A percentile compares a stretch with the other conserved stretches of the same genome.
These are phyloP conservation scores for Columba livia DNA, from an alignment of 2,113 vertebrate genomes.

Conservation along the genomic window DNA sequence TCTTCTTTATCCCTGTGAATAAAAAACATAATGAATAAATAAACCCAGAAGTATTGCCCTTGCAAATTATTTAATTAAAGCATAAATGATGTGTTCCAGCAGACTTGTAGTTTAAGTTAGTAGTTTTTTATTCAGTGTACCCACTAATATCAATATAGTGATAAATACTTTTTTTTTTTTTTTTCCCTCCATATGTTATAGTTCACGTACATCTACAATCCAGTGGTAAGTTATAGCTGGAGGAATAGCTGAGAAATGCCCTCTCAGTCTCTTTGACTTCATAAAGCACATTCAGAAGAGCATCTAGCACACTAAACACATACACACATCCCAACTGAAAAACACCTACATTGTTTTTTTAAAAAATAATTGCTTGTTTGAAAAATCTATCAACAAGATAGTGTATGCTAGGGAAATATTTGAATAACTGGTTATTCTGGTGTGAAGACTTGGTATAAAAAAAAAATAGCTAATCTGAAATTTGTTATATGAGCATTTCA, in stretches of 20 bases:
- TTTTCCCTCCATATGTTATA: background rate
- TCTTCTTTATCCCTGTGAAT: background rate
- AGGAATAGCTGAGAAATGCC: constrained; percentile 34
- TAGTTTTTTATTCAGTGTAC: background rate
- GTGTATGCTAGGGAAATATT: background rate
- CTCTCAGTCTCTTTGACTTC: constrained; percentile 12
- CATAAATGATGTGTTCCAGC: background rate
- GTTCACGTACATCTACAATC: background rate
- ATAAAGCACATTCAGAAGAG: background rate
- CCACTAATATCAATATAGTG: background rate
- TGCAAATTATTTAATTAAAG: background rate
- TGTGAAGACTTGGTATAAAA: background rate
- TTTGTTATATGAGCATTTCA: background rate
- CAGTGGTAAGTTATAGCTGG: background rate
- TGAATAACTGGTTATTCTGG: background rate
- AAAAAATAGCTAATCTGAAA: background rate
- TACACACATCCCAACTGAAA: background rate
- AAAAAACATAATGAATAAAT: background rate
- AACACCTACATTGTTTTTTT: rapidly evolving
- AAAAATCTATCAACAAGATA: background rate
- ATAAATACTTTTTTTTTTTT: background rate
- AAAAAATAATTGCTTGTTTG: background rate
- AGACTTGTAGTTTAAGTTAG: background rate
- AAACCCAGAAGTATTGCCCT: background rate
- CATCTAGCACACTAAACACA: background rate